Conservation (phyloP, 2,888 invertebrate genomes). For the Parnassius glacialis region DNA sequence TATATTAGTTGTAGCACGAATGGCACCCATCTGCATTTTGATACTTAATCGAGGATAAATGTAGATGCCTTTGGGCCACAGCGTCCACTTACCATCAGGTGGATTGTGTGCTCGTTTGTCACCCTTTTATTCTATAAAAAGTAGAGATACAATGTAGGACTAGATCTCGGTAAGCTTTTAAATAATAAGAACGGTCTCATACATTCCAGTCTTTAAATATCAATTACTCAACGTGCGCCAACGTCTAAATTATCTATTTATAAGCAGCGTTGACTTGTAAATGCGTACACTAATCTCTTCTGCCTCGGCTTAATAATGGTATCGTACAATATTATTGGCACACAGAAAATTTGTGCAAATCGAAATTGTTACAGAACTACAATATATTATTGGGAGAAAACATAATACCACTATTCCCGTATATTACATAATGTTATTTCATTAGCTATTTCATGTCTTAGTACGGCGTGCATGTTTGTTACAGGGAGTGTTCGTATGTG, state of each 20-base stretch:
- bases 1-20: no score
- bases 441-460: no score
- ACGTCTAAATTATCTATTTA: slow-evolving; percentile 41
- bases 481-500: neutral
- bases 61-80: no score
- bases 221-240: slow-evolving; percentile 41
- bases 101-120: no score
- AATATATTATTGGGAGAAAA: neutral
- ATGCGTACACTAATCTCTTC: slow-evolving; percentile 37
- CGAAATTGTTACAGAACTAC: slow-evolving; percentile 2
- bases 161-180: slow-evolving; percentile 7
- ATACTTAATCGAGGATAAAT: no score
- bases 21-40: no score
- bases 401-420: no score
- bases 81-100: no score
- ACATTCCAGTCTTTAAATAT: slow-evolving; percentile 38
- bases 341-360: slow-evolving; percentile 13
- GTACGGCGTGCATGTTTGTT: neutral
- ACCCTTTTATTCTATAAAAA: no score
- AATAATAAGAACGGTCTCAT: slow-evolving; percentile 18
- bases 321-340: slow-evolving; percentile 19
- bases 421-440: no score
- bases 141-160: no score
- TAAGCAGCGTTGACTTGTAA: slow-evolving; percentile 40
- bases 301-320: slow-evolving; percentile 32